Evolutionary conservation across 2,113 vertebrate genomes (phyloP), one percentile per base, ranked within the genome.

Genomic region (Ahaetulla prasina): DNA sequence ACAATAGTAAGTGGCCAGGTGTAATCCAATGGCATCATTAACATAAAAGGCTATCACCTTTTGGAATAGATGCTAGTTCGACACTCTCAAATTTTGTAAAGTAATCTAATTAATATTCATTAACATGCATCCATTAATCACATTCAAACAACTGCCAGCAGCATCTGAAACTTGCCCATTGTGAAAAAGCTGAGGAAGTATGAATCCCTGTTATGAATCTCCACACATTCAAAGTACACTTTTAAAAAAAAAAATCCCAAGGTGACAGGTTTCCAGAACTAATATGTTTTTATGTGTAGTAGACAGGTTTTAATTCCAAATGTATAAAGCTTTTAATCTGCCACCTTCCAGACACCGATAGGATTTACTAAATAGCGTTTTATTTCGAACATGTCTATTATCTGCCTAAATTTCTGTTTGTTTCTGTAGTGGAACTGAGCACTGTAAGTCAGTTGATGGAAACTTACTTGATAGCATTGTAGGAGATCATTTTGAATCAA

Each of bases 101-200:
- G 92, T 43, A 90, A 91, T 55, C 20, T 93, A 60, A 93, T 94
- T 91, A 91, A 89, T 94, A 94, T 91, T 93, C 14, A 92, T 93
- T 89, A 93, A 63, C 43, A 50, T 88, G 6, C 11, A 90, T 57
- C 22, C 63, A 94, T 95, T 93, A 85, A 91, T 94, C 8, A 16
- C 92, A 47, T 94, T 95, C 89, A 93, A 68, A 94, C 35, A 88
- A 89, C 91, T 90, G 60, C 22, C 89, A 90, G 25, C 39, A 87
- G 87, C 45, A 94, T 2, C 87, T 89, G 63, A 54, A 74, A 89
- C 22, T 87, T 90, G 45, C 87, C 80, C 89, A 53, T 84, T 92
- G 57, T 92, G 45, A 96, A 94, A 60, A 92, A 94, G 2, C n/a
- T 85, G 35, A 94, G 55, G 7, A 92, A 52, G 16, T 89, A 53